These are phyloP conservation scores for Echeneis naucrates DNA, from an alignment of 2,797 vertebrate species.

Conservation along the genomic window DNA sequence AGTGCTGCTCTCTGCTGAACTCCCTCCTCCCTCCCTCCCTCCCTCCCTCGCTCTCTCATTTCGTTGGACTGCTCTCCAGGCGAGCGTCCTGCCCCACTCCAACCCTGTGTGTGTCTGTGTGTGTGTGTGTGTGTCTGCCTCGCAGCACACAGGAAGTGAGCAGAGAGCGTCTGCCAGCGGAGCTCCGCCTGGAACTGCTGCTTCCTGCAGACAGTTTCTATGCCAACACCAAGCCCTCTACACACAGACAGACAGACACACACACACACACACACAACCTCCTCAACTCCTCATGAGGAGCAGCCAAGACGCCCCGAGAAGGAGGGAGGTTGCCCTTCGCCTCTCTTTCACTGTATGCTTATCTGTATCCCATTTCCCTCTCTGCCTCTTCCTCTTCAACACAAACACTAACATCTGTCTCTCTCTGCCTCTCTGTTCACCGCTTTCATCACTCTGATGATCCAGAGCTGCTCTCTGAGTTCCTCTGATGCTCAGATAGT, in stretches of 20 bases:
- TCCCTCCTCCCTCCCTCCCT: constrained; percentile 75
- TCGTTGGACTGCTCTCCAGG: constrained; percentile 86
- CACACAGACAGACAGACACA: constrained; percentile 20
- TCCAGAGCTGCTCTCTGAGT: constrained; percentile 45
- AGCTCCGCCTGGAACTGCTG: constrained; percentile 85
- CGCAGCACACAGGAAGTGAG: constrained; percentile 87
- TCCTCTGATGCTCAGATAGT: constrained; percentile 52
- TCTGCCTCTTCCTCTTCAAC: constrained; percentile 59
- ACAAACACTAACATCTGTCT: constrained; percentile 70
- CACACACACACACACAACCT: constrained; percentile 41
- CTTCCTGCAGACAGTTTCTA: constrained; percentile 86
- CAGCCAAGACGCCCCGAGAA: constrained; percentile 56
- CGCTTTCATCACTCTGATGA: constrained; percentile 60
- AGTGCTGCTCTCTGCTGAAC: constrained; percentile 94
- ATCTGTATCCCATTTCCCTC: constrained; percentile 64
- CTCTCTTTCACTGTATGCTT: constrained; percentile 64
- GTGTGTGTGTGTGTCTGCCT: constrained; percentile 68
- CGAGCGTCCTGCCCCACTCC: constrained; percentile 88
- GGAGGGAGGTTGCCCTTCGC: constrained; percentile 63
- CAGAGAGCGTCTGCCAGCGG: constrained; percentile 84
- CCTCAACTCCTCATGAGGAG: constrained; percentile 61
- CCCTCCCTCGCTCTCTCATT: constrained; percentile 77
- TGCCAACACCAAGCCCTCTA: constrained; percentile 77
- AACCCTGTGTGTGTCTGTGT: constrained; percentile 55
- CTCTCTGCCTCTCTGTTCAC: constrained; percentile 32